Conservation (phyloP, 2,888 invertebrate species). For the Dexiosoma caninum region DNA sequence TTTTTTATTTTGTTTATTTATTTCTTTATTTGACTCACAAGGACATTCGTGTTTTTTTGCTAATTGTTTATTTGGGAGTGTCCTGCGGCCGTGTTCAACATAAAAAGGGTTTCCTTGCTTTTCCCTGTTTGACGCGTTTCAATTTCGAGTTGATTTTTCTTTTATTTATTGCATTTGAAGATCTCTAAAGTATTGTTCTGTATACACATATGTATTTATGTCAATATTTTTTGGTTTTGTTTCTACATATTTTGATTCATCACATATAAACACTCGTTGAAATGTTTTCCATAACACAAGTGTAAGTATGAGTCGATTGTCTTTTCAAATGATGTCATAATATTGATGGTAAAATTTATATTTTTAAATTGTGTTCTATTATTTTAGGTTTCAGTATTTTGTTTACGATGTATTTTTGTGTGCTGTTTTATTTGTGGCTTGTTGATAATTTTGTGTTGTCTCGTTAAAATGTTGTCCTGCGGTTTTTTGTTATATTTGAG, state of each 20-base stretch:
- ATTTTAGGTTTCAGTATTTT: not conserved
- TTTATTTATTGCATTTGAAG: not conserved
- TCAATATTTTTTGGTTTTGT: not conserved
- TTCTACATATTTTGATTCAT: constrained; percentile 37
- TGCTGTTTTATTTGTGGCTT: constrained; percentile 34
- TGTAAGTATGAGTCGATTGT: not conserved
- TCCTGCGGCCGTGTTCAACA: constrained; percentile 65
- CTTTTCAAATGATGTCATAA: not conserved
- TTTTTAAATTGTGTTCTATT: constrained; percentile 36
- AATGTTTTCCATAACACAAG: not conserved
- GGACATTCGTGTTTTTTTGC: constrained; percentile 59
- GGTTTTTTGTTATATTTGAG: constrained; percentile 32
- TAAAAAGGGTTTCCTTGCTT: constrained; percentile 50
- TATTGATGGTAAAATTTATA: not conserved
- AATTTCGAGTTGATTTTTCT: not conserved
- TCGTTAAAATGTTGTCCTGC: constrained; percentile 42
- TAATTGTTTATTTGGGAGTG: constrained; percentile 65
- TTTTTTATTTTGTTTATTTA: constrained; percentile 28
- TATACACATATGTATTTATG: too few species aligned
- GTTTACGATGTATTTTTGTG: not conserved
- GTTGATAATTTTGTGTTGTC: constrained; percentile 32
- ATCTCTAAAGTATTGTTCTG: constrained; percentile 15
- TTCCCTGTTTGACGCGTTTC: not conserved
- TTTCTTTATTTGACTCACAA: constrained; percentile 36
- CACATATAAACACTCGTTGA: constrained; percentile 7